A percentile compares a stretch with the other conserved stretches of the same genome.
Evolutionary conservation across 2,888 invertebrate species (phyloP).

Genomic region (Andrena dorsata): DNA sequence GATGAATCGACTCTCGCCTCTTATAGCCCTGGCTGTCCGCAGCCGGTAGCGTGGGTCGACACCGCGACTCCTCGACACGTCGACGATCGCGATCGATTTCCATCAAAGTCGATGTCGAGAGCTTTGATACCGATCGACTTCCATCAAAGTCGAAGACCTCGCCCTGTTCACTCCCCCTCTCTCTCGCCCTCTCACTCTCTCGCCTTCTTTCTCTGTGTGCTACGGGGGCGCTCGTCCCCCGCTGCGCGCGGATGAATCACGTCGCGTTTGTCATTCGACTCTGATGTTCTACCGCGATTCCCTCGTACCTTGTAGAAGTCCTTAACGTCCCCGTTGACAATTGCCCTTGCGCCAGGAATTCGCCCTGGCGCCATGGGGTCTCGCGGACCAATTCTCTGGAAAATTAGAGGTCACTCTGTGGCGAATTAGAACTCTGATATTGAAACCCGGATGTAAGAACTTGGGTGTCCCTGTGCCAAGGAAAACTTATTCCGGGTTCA

Average conservation of each 20-base stretch:
- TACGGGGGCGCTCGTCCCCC: slow-evolving; percentile 44
- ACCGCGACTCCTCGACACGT: slow-evolving; percentile 64
- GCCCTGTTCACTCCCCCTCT: slow-evolving; percentile 38
- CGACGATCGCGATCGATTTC: slow-evolving; percentile 70
- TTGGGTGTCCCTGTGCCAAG: no score
- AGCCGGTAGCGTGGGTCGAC: slow-evolving; percentile 68
- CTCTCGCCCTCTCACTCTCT: not conserved
- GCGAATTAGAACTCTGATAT: not conserved
- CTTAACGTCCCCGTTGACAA: slow-evolving; percentile 1
- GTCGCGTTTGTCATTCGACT: slow-evolving; percentile 44
- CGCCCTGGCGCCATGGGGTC: not conserved
- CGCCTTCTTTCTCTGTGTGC: not conserved
- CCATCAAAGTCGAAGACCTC: slow-evolving; percentile 67
- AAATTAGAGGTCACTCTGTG: not conserved
- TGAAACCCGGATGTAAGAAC: not conserved
- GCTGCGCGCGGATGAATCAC: slow-evolving; percentile 58
- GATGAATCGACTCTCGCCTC: slow-evolving; percentile 51
- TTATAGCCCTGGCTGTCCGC: slow-evolving; percentile 50
- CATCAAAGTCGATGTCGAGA: slow-evolving; percentile 70
- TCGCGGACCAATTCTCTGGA: not conserved
- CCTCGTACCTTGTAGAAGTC: not conserved
- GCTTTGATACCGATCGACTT: slow-evolving; percentile 65
- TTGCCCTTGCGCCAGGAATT: not conserved
- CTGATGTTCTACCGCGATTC: slow-evolving; percentile 22
- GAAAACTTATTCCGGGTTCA: no score